Conservation (phyloP, 2,888 invertebrate species). For the Cenopis cana region DNA sequence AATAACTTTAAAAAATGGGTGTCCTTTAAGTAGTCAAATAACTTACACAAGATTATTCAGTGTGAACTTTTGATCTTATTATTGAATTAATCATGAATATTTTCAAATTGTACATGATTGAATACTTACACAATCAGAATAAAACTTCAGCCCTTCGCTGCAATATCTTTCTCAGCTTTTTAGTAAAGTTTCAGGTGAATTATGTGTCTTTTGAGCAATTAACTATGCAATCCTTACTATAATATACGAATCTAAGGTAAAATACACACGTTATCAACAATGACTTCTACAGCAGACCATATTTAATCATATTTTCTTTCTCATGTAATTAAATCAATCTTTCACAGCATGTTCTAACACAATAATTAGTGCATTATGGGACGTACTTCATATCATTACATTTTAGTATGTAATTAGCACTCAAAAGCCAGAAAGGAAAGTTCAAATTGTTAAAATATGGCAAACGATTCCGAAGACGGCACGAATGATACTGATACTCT, state of each 20-base stretch:
- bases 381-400: constrained; percentile 33
- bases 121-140: constrained; percentile 33
- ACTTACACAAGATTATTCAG: background rate
- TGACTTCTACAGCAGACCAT: constrained; percentile 42
- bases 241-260: constrained; percentile 25
- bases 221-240: constrained; percentile 8
- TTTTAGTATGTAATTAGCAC: constrained; percentile 33
- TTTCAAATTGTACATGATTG: constrained; percentile 2
- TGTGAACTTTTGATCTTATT: background rate
- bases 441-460: constrained; percentile 80
- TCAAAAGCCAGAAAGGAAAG: constrained; percentile 59
- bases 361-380: constrained; percentile 3
- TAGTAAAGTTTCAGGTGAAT: background rate
- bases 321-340: constrained; percentile 22
- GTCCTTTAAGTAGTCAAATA: constrained; percentile 14
- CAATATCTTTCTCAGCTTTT: constrained; percentile 13
- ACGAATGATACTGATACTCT: constrained; percentile 55
- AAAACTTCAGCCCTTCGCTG: constrained; percentile 29
- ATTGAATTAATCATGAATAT: constrained; percentile 7
- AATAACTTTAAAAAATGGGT: constrained; percentile 6
- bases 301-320: constrained; percentile 26
- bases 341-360: constrained; percentile 7
- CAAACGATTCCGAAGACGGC: constrained; percentile 68
- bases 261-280: constrained; percentile 44
- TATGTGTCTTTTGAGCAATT: background rate